Evolutionary conservation across 2,888 invertebrate species (phyloP), one percentile per base, ranked within the genome.

Genomic region (Drosophila buzzatii): DNA sequence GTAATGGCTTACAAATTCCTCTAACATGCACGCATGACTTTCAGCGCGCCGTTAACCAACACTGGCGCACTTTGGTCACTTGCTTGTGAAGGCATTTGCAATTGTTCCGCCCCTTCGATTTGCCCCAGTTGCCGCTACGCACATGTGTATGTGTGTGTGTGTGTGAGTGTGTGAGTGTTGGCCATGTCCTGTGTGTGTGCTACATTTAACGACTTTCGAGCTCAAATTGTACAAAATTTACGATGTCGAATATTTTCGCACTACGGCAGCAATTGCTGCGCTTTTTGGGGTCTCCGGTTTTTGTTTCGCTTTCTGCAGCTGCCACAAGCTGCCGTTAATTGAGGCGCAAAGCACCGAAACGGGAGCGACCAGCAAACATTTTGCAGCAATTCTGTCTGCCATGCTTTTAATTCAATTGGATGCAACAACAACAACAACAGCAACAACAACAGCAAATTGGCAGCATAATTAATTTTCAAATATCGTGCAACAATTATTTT

Each of bases 141-240:
- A 57, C 55, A 52, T 44, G 47, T 55, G 62, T 33, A 52, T 61
- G 44, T 42, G 42, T 53, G 55, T 47, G 47, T 69, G 47, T 58
- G 62, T 33, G 60, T 42, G 42, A 49, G 55, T 47, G 47, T 69
- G 47, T 58, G 62, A 23, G 60, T 57, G 44, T 33, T 44, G 51
- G 10, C 37, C 49, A 16, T 44, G 52, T 70, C 52, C 23, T 81
- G 74, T 35, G 68, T 74, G 49, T 58, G 73, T 76, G 90, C 75
- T 85, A 88, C 85, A 78, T 85, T 85, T 90, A 85, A 85, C 90
- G 85, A 89, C 89, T 84, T 84, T 72, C 77, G 87, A 83, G 89
- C 73, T 86, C 82, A 83, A 90, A 86, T 84, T 89, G 85, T 86
- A 68, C 82, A 77, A 86, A 86, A 86, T 86, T 86, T 86, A 90